Evolutionary conservation across 2,888 invertebrate species (phyloP).

Genomic region (Rhingia rostrata): DNA sequence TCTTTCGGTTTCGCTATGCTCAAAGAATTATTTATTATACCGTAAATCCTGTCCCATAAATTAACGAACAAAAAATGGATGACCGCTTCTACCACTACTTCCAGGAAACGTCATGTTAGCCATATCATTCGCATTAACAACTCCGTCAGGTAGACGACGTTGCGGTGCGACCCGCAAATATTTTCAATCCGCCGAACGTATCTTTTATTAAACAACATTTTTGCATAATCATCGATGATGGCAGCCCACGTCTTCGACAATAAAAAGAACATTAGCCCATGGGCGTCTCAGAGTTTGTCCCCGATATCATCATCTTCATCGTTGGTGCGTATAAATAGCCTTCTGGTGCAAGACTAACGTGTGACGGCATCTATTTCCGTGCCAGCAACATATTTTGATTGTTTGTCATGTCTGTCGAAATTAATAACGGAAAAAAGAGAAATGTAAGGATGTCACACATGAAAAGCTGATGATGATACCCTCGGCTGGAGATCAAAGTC

Average conservation of each 20-base stretch:
- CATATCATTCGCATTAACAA: slow-evolving; percentile 34
- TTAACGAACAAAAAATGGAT: not conserved
- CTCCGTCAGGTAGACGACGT: slow-evolving; percentile 27
- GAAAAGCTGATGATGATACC: slow-evolving; percentile 36
- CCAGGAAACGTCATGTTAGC: slow-evolving; percentile 39
- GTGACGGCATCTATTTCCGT: slow-evolving; percentile 70
- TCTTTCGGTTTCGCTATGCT: not conserved
- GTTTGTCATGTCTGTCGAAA: slow-evolving; percentile 17
- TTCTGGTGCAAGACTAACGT: slow-evolving; percentile 49
- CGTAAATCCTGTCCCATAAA: slow-evolving; percentile 40
- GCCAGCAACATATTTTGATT: slow-evolving; percentile 63
- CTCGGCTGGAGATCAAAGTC: slow-evolving; percentile 68
- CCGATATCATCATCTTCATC: not conserved
- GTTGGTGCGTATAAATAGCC: slow-evolving; percentile 49
- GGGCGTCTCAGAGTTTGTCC: not conserved
- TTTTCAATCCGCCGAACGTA: not conserved
- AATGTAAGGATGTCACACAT: slow-evolving; percentile 61
- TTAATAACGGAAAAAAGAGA: slow-evolving; percentile 4
- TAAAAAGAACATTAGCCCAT: slow-evolving; percentile 22
- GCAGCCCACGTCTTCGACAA: slow-evolving; percentile 30
- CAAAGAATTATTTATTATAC: slow-evolving; percentile 11
- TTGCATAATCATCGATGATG: slow-evolving; percentile 49
- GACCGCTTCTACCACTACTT: slow-evolving; percentile 30
- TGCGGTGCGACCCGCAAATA: not conserved
- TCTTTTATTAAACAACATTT: slow-evolving; percentile 41